phyloP scores from a whole-genome alignment of 2,797 vertebrate species.

The Cheirogaleus major region DNA sequence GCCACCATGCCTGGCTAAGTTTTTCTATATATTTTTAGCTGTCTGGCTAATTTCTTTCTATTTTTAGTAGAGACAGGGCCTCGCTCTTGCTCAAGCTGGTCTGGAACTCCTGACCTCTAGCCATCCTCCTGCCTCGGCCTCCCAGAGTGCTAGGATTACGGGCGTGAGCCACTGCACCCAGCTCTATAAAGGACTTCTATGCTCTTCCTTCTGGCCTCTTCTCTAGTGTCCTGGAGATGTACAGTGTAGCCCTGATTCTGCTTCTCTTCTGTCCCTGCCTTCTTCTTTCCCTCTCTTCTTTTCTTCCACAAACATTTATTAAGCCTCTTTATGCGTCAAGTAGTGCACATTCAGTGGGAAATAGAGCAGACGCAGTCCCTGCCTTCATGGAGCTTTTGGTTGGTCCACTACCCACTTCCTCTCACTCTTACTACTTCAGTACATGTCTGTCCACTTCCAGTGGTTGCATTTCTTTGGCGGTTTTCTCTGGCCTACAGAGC shows the following conservation, averaged over 20 bases:
- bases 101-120: no score
- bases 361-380: neutral
- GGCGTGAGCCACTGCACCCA: no score
- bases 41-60: no score
- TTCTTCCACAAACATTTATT: neutral
- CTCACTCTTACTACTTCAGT: neutral
- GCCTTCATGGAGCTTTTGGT: rapidly evolving
- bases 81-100: no score
- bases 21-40: no score
- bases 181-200: neutral
- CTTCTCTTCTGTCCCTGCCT: neutral
- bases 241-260: neutral
- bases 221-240: neutral
- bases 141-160: no score
- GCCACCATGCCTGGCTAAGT: no score
- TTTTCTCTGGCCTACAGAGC: neutral
- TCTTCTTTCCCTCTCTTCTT: neutral
- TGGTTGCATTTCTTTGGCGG: neutral
- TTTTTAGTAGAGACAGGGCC: no score
- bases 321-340: neutral
- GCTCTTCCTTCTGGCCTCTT: neutral
- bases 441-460: neutral
- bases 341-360: neutral
- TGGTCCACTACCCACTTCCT: neutral
- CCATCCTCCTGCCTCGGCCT: no score